A percentile compares a stretch with the other conserved stretches of the same genome.
Evolutionary conservation across 2,113 vertebrate species (phyloP).

Genomic region (Stercorarius parasiticus): DNA sequence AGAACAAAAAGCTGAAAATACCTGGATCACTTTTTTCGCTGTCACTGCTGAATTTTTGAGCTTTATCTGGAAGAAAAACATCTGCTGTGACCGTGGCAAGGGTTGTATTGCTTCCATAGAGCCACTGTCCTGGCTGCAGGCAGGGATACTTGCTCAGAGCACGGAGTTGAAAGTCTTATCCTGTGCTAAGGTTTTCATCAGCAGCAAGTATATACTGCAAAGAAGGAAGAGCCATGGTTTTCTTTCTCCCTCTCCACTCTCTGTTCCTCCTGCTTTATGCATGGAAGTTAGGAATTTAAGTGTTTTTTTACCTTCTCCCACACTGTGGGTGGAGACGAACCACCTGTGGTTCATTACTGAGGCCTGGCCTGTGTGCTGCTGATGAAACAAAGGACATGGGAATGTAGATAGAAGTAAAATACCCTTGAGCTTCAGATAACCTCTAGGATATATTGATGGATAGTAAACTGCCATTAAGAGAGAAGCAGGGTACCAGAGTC

Average conservation of each 20-base stretch:
- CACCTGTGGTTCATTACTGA: neutral
- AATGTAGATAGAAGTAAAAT: neutral
- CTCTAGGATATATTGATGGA: neutral
- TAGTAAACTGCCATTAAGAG: slow-evolving; percentile 23
- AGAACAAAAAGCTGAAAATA: neutral
- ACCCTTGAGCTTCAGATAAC: neutral
- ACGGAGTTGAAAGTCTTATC: neutral
- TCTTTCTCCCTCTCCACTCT: neutral
- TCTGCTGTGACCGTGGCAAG: neutral
- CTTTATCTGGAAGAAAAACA: neutral
- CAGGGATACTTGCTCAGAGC: neutral
- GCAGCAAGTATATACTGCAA: neutral
- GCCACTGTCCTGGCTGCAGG: neutral
- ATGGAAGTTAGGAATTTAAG: neutral
- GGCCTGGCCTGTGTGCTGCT: neutral
- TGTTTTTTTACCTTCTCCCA: neutral
- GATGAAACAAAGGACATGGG: neutral
- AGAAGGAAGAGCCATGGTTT: neutral
- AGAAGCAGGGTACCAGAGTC: neutral
- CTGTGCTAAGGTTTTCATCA: neutral
- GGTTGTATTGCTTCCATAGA: neutral
- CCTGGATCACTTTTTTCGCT: neutral
- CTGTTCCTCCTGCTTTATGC: neutral
- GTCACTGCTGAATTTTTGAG: neutral
- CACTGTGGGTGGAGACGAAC: neutral